Conservation (phyloP, 2,888 invertebrate genomes). For the Lottia scabra region DNA sequence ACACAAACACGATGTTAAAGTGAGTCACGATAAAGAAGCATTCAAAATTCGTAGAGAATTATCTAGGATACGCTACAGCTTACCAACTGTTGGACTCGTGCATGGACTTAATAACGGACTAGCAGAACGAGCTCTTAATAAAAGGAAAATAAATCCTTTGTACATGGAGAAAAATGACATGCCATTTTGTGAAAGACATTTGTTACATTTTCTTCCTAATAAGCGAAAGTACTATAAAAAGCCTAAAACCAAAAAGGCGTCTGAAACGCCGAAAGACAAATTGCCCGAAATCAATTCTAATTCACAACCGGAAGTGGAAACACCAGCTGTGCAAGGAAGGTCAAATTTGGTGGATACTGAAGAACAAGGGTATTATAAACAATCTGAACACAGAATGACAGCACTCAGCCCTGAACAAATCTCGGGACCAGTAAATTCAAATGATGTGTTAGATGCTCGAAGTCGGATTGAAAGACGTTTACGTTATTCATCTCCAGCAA, state of each 20-base stretch:
- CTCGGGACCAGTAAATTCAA: no score
- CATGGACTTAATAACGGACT: slow-evolving; percentile 35
- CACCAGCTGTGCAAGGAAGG: no score
- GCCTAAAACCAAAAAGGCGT: not conserved
- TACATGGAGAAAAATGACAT: slow-evolving; percentile 43
- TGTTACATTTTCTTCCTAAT: slow-evolving; percentile 52
- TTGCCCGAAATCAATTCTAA: no score
- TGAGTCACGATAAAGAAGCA: slow-evolving; percentile 28
- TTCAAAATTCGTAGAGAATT: slow-evolving; percentile 40
- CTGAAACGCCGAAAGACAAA: no score
- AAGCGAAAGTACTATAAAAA: slow-evolving; percentile 43
- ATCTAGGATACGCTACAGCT: slow-evolving; percentile 36
- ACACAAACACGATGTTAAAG: slow-evolving; percentile 27
- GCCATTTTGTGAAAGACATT: slow-evolving; percentile 53
- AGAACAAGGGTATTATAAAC: no score
- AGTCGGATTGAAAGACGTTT: no score
- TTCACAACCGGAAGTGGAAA: no score
- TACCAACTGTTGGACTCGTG: slow-evolving; percentile 41
- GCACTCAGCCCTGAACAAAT: no score
- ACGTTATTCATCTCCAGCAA: no score
- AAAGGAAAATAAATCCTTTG: slow-evolving; percentile 25
- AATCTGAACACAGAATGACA: no score
- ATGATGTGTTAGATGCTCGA: no score
- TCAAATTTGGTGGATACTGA: no score
- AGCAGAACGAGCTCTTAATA: slow-evolving; percentile 36